Conservation (phyloP, 1,140 invertebrate species). For the Sycophaga agraensis region DNA sequence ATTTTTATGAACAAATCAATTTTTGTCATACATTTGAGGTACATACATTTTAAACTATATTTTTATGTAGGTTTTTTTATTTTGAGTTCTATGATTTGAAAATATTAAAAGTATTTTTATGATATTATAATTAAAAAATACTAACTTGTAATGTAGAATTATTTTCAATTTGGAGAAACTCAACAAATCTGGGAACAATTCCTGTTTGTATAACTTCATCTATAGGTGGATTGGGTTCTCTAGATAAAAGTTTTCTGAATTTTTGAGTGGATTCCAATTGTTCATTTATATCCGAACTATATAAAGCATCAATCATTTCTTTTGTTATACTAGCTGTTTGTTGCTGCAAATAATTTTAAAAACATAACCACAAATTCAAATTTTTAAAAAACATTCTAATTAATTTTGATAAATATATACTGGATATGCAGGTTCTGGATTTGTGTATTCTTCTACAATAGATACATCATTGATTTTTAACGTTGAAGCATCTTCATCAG, state of each 20-base stretch:
- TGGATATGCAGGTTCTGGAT: constrained; percentile 35
- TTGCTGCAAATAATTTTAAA: constrained; percentile 37
- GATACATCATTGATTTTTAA: too few relatives aligned
- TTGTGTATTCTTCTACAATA: constrained; percentile 42
- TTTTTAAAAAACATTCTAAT: not conserved
- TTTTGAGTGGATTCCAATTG: constrained; percentile 91
- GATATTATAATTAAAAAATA: not conserved
- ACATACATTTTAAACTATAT: not conserved
- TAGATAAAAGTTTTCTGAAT: constrained; percentile 91
- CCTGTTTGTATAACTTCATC: constrained; percentile 97
- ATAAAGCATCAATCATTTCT: constrained; percentile 83
- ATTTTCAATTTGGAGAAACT: constrained; percentile 82
- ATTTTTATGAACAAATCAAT: not conserved
- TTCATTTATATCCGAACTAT: constrained; percentile 77
- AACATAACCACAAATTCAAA: not conserved
- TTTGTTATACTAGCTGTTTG: constrained; percentile 63
- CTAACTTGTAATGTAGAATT: constrained; percentile 84
- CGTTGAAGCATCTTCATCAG: too few relatives aligned
- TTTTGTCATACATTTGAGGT: not conserved
- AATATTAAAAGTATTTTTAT: too few relatives aligned
- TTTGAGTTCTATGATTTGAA: too few relatives aligned
- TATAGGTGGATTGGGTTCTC: constrained; percentile 96
- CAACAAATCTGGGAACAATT: constrained; percentile 94
- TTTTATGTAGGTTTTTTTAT: not conserved
- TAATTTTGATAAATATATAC: constrained; percentile 33